Evolutionary conservation across 2,113 vertebrate genomes (phyloP), one percentile per base, ranked within the genome.

Genomic region (Empidonax alnorum): DNA sequence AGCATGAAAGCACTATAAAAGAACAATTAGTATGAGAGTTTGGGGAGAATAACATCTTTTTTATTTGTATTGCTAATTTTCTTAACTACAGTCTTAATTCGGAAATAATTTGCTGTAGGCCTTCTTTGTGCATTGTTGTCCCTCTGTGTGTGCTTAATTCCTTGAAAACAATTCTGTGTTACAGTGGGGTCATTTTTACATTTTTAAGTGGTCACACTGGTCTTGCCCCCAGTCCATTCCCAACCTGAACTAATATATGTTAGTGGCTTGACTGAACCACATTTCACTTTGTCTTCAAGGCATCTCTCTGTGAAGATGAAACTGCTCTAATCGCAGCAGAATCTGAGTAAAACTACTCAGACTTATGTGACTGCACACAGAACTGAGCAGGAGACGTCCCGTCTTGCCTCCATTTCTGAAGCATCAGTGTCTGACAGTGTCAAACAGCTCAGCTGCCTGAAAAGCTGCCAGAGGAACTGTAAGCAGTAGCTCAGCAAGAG

Each of bases 81-180:
- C n/a, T 81, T 90, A 94, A 89, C 49, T 73, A 71, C 19, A 47
- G 55, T 81, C 62, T 93, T 85, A 85, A 73, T 93, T 93, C 53
- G 35, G 50, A 80, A 94, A 88, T 68, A 87, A 89, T 93, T 93
- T 90, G 41, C 68, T 59, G 44, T 42, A 93, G 33, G 21, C 24
- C 10, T 5, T 78, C 66, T 56, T 78, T 62, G 78, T 74, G 62
- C 17, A 11, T 31, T 79, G 6, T n/a, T 50, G 41, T 83, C 42
- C 61, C 33, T 79, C 35, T 1, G 11, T 72, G 27, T 30, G 37
- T 50, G 31, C 42, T 84, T 76, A 82, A 66, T 68, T 69, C 37
- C 37, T 66, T 1, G 0, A 31, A 68, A 76, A 86, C 44, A 1
- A 80, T 50, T 77, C 50, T 83, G 5, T 30, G 4, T 59, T 77